Base-by-base conservation (phyloP, 2,888 invertebrate species). In the Anaspis maculata region DNA sequence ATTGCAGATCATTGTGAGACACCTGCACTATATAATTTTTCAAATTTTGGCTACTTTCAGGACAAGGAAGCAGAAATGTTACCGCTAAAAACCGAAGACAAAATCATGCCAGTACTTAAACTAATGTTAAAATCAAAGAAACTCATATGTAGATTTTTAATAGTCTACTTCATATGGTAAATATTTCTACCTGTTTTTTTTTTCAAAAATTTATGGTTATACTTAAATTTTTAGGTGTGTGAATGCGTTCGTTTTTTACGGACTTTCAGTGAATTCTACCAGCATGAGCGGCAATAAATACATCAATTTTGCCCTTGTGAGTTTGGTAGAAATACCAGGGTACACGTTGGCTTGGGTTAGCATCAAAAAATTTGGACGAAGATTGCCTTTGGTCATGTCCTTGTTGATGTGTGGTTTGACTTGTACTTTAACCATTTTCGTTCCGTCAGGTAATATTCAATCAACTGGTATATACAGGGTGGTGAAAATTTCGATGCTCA, bases 161-260 rank as follows among this genome's bases (percentile, higher is more conserved):
- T 69, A 15, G 56, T 73, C 32, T 57, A 71, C 25, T 67, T 66
- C 42, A 67, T 72, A 30, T 74, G 74, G 73, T 71, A 50, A 52
- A 26, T 27, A 3, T 21, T 29, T 23, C 7, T 28, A 13, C n/a
- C n/a, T n/a, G 12, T 31, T 28, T n/a, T 4, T 30, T 26, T 29
- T 7, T 27, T 15, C 10, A 13, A 32, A 30, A 14, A 19, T 11
- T 45, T 29, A 27, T 43, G 4, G n/a, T 34, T 41, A 44, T 22
- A 29, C 40, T 37, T 29, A 58, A 45, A 32, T 11, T 24, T 24
- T 24, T 24, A 67, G 73, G 78, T 69, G 72, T 13, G 72, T 78
- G 2, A 79, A 76, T 52, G 75, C 78, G 1, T 76, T 80, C 38
- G 76, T 81, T 3, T 82, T 73, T 49, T 82, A 79, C 49, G 82